These are phyloP conservation scores for Pachycephala philippinensis DNA, from an alignment of 2,113 vertebrate species.

Conservation along the genomic window DNA sequence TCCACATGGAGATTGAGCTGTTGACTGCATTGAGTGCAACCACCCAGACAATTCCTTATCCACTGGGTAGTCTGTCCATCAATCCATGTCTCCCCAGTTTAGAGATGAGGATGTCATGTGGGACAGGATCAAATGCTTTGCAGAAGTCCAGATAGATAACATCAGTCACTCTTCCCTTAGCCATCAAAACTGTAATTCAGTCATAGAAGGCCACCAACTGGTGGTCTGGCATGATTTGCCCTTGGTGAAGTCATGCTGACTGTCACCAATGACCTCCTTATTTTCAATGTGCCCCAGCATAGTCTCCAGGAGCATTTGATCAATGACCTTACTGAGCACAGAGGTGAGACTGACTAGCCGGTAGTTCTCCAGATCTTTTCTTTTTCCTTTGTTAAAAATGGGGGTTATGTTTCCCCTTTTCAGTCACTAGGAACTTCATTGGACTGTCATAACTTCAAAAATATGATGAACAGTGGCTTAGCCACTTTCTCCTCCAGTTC, in stretches of 20 bases:
- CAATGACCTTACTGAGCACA: neutral
- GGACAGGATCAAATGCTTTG: neutral
- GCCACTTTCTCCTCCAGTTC: neutral
- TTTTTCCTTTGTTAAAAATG: neutral
- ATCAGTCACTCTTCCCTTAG: neutral
- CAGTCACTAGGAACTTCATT: neutral
- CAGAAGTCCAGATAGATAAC: neutral
- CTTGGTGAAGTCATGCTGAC: neutral
- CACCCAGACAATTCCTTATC: neutral
- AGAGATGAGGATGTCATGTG: neutral
- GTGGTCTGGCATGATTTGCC: neutral
- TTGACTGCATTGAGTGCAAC: neutral
- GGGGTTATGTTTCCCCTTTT: neutral
- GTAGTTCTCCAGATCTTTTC: neutral
- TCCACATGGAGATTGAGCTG: neutral
- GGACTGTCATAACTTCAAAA: neutral
- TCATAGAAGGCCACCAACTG: neutral
- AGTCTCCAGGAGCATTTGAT: neutral
- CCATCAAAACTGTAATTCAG: neutral
- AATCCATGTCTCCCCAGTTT: neutral
- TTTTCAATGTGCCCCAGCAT: neutral
- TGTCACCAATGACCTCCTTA: neutral
- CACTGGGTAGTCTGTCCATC: neutral
- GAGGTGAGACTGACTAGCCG: neutral
- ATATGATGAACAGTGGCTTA: neutral